These are phyloP conservation scores for Cottoperca gobio DNA, from an alignment of 2,797 vertebrate species.

Conservation along the genomic window DNA sequence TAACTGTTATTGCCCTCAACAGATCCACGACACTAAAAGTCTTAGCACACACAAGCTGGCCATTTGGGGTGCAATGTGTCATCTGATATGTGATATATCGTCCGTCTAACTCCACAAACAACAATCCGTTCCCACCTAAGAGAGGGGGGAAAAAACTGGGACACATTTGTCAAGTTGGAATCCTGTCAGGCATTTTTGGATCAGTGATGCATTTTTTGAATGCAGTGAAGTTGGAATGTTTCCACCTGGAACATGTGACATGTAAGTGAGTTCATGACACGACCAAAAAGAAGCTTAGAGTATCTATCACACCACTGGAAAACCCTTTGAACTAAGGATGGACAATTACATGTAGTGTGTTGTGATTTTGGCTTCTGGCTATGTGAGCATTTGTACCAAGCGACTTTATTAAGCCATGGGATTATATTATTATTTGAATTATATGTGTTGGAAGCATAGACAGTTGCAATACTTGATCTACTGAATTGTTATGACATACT, in stretches of 20 bases:
- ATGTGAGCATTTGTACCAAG: neutral
- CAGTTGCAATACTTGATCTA: neutral
- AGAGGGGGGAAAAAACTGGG: slow-evolving; percentile 26
- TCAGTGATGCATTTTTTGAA: slow-evolving; percentile 64
- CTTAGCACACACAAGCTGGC: slow-evolving; percentile 53
- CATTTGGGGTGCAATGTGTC: slow-evolving; percentile 54
- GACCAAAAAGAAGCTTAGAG: slow-evolving; percentile 11
- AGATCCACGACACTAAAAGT: slow-evolving; percentile 63
- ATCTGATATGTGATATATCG: slow-evolving; percentile 58
- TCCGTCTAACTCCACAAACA: slow-evolving; percentile 46
- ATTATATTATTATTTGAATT: slow-evolving; percentile 9
- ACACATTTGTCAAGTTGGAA: slow-evolving; percentile 70
- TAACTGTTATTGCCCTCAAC: slow-evolving; percentile 42
- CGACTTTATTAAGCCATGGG: neutral
- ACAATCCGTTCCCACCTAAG: slow-evolving; percentile 46
- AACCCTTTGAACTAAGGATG: slow-evolving; percentile 24
- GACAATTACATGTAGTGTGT: slow-evolving; percentile 22
- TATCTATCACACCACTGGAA: slow-evolving; percentile 18
- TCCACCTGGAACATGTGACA: slow-evolving; percentile 43
- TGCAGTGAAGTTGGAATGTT: slow-evolving; percentile 57
- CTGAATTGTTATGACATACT: neutral
- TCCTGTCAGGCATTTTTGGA: slow-evolving; percentile 58
- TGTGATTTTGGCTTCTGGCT: slow-evolving; percentile 13
- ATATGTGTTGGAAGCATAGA: neutral
- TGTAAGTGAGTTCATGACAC: slow-evolving; percentile 21